Evolutionary conservation across 2,797 vertebrate species (phyloP).

Genomic region (Dicrostonyx torquatus): DNA sequence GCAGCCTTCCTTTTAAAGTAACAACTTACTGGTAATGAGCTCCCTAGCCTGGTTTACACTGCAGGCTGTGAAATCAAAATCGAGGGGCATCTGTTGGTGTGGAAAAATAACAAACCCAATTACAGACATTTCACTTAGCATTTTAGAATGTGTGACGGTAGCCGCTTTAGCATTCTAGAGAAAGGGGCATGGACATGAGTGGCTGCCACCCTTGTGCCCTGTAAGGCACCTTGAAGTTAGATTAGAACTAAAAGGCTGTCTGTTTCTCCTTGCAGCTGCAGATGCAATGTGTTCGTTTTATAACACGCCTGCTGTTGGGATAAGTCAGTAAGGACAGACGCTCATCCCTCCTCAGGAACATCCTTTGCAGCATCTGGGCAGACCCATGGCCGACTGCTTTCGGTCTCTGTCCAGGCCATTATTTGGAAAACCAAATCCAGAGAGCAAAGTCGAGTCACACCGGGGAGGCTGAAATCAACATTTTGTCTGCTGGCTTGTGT

Average conservation of each 20-base stretch:
- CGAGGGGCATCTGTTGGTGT: constrained; percentile 72
- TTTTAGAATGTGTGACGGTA: constrained; percentile 60
- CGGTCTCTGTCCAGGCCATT: constrained; percentile 81
- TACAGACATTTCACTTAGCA: constrained; percentile 11
- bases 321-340: constrained; percentile 80
- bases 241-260: constrained; percentile 72
- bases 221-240: constrained; percentile 68
- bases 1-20: constrained; percentile 53
- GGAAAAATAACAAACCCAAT: constrained; percentile 38
- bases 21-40: constrained; percentile 67
- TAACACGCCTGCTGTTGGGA: constrained; percentile 73
- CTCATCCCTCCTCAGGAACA: constrained; percentile 83
- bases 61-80: constrained; percentile 72
- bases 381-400: constrained; percentile 76
- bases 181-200: constrained; percentile 61
- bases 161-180: constrained; percentile 39
- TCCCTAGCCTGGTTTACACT: constrained; percentile 58
- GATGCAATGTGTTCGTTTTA: constrained; percentile 73
- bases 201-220: constrained; percentile 54
- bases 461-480: constrained; percentile 78
- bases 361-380: constrained; percentile 80
- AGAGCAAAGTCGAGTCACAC: constrained; percentile 76
- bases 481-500: constrained; percentile 64
- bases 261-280: constrained; percentile 72
- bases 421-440: constrained; percentile 83